Conservation (phyloP, 2,888 invertebrate species). For the Malacosoma neustria region DNA sequence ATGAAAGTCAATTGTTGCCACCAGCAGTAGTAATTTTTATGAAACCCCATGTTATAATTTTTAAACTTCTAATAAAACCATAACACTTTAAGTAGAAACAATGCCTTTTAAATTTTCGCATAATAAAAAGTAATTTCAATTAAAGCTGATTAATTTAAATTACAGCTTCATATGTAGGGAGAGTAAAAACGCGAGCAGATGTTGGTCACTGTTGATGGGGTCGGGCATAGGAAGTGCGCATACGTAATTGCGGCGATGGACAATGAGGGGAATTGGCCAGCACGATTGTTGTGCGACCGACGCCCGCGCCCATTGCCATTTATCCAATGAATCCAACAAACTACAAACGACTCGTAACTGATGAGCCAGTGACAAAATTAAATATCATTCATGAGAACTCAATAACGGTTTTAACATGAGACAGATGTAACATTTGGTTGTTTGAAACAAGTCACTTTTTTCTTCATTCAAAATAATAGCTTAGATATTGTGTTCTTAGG, state of each 20-base stretch:
- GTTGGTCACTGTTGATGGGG: conserved; percentile 42
- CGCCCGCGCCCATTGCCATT: conserved; percentile 67
- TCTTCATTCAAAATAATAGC: too few species aligned
- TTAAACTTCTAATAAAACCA: too few species aligned
- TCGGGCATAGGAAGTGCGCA: conserved; percentile 62
- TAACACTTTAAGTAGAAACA: too few species aligned
- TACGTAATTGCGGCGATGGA: conserved; percentile 66
- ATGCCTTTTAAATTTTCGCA: too few species aligned
- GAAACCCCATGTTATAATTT: too few species aligned
- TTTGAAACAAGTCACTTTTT: too few species aligned
- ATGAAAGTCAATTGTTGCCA: too few species aligned
- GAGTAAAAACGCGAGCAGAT: conserved; percentile 45
- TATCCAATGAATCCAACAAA: conserved; percentile 69
- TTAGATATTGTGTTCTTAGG: too few species aligned
- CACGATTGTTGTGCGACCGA: conserved; percentile 70
- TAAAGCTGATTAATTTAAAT: conserved; percentile 27
- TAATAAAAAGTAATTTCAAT: conserved; percentile 14
- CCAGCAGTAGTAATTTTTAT: too few species aligned
- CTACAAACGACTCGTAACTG: conserved; percentile 52
- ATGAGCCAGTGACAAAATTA: conserved; percentile 16
- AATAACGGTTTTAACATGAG: too few species aligned
- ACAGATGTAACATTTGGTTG: too few species aligned
- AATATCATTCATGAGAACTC: conserved; percentile 11
- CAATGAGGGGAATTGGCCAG: conserved; percentile 71
- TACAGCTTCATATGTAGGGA: conserved; percentile 28